Evolutionary conservation across 2,797 vertebrate species (phyloP).

Genomic region (Sarcophilus harrisii): DNA sequence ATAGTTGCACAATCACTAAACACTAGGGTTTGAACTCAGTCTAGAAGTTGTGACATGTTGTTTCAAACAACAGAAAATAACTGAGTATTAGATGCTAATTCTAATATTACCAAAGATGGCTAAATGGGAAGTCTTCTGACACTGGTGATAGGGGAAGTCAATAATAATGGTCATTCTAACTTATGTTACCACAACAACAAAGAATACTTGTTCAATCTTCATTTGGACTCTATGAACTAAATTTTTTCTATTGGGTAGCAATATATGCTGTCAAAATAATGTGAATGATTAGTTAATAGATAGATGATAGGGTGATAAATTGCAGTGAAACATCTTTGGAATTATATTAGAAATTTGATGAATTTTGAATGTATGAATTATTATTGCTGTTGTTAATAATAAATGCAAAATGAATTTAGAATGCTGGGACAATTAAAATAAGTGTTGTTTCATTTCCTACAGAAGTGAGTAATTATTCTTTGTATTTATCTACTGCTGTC

Average conservation of each 20-base stretch:
- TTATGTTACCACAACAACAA: constrained; percentile 44
- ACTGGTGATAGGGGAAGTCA: not conserved
- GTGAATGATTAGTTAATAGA: constrained; percentile 60
- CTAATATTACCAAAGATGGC: not conserved
- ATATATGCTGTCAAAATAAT: constrained; percentile 42
- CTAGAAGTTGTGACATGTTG: not conserved
- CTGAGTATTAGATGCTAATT: not conserved
- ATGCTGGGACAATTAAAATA: constrained; percentile 69
- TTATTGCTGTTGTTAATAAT: constrained; percentile 63
- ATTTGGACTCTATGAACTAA: constrained; percentile 41
- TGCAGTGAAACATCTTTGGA: constrained; percentile 55
- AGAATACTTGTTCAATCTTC: constrained; percentile 8
- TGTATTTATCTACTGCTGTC: constrained; percentile 34
- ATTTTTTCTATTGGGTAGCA: constrained; percentile 5
- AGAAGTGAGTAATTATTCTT: constrained; percentile 62
- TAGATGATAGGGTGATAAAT: constrained; percentile 59
- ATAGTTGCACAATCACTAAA: not conserved
- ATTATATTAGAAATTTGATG: constrained; percentile 69
- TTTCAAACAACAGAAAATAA: not conserved
- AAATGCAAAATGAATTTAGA: constrained; percentile 68
- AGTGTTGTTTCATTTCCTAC: constrained; percentile 69
- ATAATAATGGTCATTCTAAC: constrained; percentile 12
- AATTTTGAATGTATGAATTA: constrained; percentile 63
- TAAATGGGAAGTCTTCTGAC: not conserved
- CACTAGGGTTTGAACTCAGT: not conserved